Evolutionary conservation across 2,113 vertebrate species (phyloP), one percentile per base, ranked within the genome.

Genomic region (Condylura cristata): DNA sequence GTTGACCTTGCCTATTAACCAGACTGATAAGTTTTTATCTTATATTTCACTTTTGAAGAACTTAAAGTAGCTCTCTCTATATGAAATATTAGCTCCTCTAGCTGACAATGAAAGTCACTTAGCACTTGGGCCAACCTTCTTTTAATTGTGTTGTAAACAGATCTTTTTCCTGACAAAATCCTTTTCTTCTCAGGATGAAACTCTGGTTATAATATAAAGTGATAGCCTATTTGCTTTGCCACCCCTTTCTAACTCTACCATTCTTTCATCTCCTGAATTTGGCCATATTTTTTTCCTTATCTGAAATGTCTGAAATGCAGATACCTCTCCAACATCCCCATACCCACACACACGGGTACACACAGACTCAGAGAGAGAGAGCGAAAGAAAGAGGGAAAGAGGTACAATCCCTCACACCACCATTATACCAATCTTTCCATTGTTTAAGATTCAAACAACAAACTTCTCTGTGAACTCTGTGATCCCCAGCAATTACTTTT

Each of bases 71-170:
- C 3, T 89, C 20, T n/a, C 1, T 79, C 3, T 48, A 39, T 3
- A 32, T 68, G 5, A 86, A 41, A 60, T 60, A 79, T 37, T 74
- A 79, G 9, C 28, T 83, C n/a, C 46, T 89, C 41, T 82, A 61
- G 24, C 20, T 90, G 86, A 85, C 46, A 78, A 82, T 93, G 65
- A 75, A 83, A 48, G 16, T 41, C 34, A 88, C 92, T 61, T 65
- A 81, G 53, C 56, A 81, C 32, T 17, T 3, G 2, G 30, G 61
- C n/a, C 72, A 91, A 60, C 1, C 17, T 68, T 86, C 79, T 56
- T 30, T 53, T 48, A 72, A 65, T 65, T 85, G n/a, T 74, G 8
- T 51, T 41, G 20, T 56, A 56, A 22, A 24, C 20, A 61, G 28
- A 11, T 61, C 60, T 61, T 9, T 61, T 56, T 20, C 20, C 20